These are phyloP conservation scores for Drosophila antonietae DNA, from an alignment of 2,888 invertebrate genomes.

Conservation along the genomic window DNA sequence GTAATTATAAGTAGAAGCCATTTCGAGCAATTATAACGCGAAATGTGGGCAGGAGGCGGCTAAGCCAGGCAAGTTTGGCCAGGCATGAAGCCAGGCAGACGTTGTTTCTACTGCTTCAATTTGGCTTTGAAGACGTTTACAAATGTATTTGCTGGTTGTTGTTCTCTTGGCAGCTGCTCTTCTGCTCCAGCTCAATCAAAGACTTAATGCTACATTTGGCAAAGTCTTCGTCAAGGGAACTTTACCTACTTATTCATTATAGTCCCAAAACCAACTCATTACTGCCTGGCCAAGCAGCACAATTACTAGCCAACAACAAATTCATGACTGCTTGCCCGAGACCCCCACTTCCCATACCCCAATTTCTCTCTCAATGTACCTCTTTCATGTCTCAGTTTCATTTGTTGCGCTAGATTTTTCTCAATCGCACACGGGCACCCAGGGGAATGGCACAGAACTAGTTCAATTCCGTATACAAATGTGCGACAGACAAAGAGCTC, in stretches of 20 bases:
- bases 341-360: neutral
- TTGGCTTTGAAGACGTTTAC: slow-evolving; percentile 55
- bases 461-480: slow-evolving; percentile 65
- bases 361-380: slow-evolving; percentile 32
- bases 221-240: slow-evolving; percentile 39
- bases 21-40: slow-evolving; percentile 59
- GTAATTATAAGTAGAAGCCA: slow-evolving; percentile 63
- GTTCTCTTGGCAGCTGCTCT: slow-evolving; percentile 18
- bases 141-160: slow-evolving; percentile 39
- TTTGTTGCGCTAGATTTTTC: slow-evolving; percentile 82
- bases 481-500: slow-evolving; percentile 36
- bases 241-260: slow-evolving; percentile 52
- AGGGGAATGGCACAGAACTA: slow-evolving; percentile 62
- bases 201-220: slow-evolving; percentile 59
- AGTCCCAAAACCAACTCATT: slow-evolving; percentile 47
- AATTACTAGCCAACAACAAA: slow-evolving; percentile 41
- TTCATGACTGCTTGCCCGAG: slow-evolving; percentile 33
- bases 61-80: slow-evolving; percentile 6
- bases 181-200: slow-evolving; percentile 41
- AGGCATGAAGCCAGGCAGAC: slow-evolving; percentile 2
- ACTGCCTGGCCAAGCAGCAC: slow-evolving; percentile 38
- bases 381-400: slow-evolving; percentile 63
- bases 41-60: slow-evolving; percentile 14
- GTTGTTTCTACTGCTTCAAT: neutral
- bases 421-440: slow-evolving; percentile 63